phyloP scores from a whole-genome alignment of 2,113 vertebrate species.

The Fregetta grallaria region DNA sequence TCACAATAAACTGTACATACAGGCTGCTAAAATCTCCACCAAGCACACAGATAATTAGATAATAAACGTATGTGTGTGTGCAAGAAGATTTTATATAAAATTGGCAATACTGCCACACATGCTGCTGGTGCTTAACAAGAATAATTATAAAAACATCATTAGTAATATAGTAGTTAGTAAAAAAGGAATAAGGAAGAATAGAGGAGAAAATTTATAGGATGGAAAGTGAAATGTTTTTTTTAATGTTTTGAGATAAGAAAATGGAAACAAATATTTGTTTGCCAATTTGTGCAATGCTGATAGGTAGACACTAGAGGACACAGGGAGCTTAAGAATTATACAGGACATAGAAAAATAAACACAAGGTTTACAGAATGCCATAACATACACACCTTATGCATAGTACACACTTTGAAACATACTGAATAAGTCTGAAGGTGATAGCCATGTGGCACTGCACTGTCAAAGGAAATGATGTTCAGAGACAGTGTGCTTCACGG shows the following conservation, averaged over 20 bases:
- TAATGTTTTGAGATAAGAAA: not conserved
- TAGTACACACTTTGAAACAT: not conserved
- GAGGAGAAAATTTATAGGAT: not conserved
- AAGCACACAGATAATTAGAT: not conserved
- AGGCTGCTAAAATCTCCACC: not conserved
- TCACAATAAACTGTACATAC: not conserved
- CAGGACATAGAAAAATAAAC: not conserved
- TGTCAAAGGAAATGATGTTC: not conserved
- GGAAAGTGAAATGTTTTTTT: not conserved
- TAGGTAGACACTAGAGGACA: constrained; percentile 8
- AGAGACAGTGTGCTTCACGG: not conserved
- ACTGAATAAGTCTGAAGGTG: not conserved
- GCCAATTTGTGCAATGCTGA: not conserved
- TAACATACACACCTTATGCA: not conserved
- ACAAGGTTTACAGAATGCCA: not conserved
- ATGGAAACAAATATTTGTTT: not conserved
- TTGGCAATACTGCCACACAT: not conserved
- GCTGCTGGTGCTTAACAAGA: not conserved
- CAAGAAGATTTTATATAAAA: not conserved
- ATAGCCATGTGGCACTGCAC: not conserved
- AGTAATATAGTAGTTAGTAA: not conserved
- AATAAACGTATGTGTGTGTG: not conserved
- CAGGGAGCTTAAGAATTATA: not conserved
- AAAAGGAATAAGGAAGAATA: not conserved
- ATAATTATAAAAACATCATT: not conserved